Conservation (phyloP, 1,140 invertebrate species). For the Magallana angulata region DNA sequence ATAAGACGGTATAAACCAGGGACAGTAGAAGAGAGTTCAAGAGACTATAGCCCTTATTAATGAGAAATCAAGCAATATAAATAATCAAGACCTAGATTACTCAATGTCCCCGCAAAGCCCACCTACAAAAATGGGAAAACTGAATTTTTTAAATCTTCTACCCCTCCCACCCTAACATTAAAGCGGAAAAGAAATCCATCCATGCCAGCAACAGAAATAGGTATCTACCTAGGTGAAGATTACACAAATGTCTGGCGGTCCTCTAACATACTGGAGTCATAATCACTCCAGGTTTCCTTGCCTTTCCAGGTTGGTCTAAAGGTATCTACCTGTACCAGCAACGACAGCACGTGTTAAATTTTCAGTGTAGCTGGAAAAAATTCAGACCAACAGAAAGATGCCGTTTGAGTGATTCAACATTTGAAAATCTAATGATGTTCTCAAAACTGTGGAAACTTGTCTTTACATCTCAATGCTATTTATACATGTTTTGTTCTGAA, state of each 20-base stretch:
- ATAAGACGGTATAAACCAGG: too few species aligned
- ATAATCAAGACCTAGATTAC: not conserved
- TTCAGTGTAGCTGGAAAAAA: conserved; percentile 6
- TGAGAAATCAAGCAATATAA: too few species aligned
- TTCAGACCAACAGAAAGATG: not conserved
- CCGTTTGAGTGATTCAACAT: not conserved
- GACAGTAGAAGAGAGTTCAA: too few species aligned
- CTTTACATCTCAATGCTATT: too few species aligned
- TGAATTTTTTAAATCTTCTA: not conserved
- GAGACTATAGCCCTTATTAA: too few species aligned
- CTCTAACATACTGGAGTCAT: not conserved
- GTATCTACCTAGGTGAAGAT: not conserved
- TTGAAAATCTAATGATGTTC: not conserved
- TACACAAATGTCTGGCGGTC: not conserved
- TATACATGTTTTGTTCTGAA: too few species aligned
- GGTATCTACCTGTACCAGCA: not conserved
- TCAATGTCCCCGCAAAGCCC: not conserved
- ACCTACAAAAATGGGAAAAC: not conserved
- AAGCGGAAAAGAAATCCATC: not conserved
- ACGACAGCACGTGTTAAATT: not conserved
- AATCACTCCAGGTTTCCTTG: not conserved
- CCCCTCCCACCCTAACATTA: not conserved
- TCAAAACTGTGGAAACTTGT: too few species aligned
- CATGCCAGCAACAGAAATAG: not conserved
- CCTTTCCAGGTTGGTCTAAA: not conserved